phyloP scores from a whole-genome alignment of 1,140 invertebrate genomes.

The Trypoxylus dichotomus region DNA sequence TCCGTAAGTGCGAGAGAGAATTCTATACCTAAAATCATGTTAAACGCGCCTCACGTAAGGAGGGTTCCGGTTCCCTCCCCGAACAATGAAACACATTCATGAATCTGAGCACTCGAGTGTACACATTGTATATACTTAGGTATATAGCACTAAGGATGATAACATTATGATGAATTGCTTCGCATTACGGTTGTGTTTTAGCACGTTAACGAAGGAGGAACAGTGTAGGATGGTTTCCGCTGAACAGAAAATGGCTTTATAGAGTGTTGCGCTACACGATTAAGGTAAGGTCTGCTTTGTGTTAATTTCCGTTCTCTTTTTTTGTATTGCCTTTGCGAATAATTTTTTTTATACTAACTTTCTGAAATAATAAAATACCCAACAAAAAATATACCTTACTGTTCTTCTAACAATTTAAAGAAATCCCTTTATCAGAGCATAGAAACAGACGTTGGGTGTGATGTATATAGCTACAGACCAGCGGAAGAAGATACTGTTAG shows the following conservation, averaged over 20 bases:
- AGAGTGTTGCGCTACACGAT: not conserved
- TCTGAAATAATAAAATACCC: too few relatives aligned
- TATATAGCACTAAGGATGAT: not conserved
- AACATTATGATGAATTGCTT: constrained; percentile 23
- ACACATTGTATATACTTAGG: constrained; percentile 5
- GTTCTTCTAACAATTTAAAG: too few relatives aligned
- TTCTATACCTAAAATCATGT: constrained; percentile 20
- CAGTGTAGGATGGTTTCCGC: not conserved
- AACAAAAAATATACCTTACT: too few relatives aligned
- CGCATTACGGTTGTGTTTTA: constrained; percentile 13
- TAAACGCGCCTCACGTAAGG: not conserved
- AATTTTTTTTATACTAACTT: too few relatives aligned
- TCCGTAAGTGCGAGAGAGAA: constrained; percentile 10
- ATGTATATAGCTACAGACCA: too few relatives aligned
- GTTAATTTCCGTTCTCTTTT: too few relatives aligned
- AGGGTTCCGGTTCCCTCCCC: not conserved
- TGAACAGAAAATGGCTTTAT: not conserved
- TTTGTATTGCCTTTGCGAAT: too few relatives aligned
- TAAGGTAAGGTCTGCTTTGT: too few relatives aligned
- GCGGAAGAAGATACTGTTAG: too few relatives aligned
- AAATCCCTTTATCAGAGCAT: too few relatives aligned
- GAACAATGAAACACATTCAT: constrained; percentile 13
- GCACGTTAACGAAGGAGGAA: not conserved
- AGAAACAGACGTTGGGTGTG: too few relatives aligned
- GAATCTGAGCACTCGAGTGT: constrained; percentile 24